Base-by-base conservation (phyloP, 1,140 invertebrate genomes). In the Cotesia chilonis region DNA sequence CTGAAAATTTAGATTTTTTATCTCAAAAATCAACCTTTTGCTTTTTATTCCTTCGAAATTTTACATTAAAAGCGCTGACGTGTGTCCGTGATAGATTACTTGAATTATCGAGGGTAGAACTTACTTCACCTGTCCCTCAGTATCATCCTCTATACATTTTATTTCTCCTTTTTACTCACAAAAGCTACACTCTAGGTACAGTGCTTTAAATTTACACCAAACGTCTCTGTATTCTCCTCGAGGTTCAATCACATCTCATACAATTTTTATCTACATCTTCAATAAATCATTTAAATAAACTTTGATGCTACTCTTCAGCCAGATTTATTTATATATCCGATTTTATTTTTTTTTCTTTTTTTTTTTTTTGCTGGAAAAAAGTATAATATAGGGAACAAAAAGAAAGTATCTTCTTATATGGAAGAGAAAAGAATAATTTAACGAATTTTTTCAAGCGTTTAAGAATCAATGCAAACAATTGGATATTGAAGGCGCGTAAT, bases 71-170 rank as follows among this genome's bases (percentile, higher is more conserved):
- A 73, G 0, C 57, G 36, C 57, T 71, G 68, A 75, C n/a, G 65
- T 75, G 51, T 38, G 65, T 57, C 51, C 28, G 67, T 75, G 74
- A 75, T 75, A 68, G 74, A 75, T 75, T 63, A 63, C 71, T 65
- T 52, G 71, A 75, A 75, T 75, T 75, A 75, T 73, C 68, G 52
- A 47, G 65, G 35, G 36, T 17, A 28, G 35, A 66, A 65, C 68
- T 41, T 54, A 54, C 67, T 54, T 38, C 38, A 14, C 60, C 59
- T 71, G 41, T 67, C 55, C 41, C 36, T 47, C 41, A 28, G 28
- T 28, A 28, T 28, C 28, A 28, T 28, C 28, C 28, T 28, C 28
- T 28, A 28, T 28, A 28, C 3, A 28, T 28, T 28, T 28, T 28
- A 2, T 28, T 28, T 28, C 28, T 28, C 3, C 28, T 28, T 28